Percentiles rank a stretch among this genome's conserved stretches.
Evolutionary conservation across 2,797 vertebrate genomes (phyloP).

Genomic region (Otolemur crassicaudatus): DNA sequence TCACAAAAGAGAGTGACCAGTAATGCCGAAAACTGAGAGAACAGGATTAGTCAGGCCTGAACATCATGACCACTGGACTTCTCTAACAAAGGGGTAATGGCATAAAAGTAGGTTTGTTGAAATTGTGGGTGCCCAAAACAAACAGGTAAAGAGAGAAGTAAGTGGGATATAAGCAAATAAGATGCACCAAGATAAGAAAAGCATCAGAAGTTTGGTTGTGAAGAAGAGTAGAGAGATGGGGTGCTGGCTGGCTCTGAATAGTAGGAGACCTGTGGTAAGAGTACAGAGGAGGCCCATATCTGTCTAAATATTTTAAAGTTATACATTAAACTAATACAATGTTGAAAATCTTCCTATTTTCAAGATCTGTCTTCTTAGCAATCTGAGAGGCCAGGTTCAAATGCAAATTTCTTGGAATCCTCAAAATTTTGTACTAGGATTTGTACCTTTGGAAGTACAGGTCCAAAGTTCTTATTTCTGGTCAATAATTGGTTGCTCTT

Average conservation of each 20-base stretch:
- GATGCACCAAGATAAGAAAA: slow-evolving; percentile 1
- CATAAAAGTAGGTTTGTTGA: neutral
- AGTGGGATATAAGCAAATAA: neutral
- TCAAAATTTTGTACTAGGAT: neutral
- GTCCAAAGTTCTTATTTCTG: neutral
- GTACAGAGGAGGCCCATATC: neutral
- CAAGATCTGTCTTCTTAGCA: neutral
- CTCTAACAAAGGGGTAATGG: neutral
- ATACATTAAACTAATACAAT: neutral
- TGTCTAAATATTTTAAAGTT: neutral
- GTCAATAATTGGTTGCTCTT: neutral
- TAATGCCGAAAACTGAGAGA: neutral
- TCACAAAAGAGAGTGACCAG: neutral
- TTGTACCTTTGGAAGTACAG: neutral
- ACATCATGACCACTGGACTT: neutral
- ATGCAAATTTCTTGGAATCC: neutral
- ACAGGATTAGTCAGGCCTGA: neutral
- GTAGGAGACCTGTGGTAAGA: neutral
- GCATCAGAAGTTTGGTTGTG: neutral
- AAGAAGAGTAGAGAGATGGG: neutral
- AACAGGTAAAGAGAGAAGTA: neutral
- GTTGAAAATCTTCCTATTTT: neutral
- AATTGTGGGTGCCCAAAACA: neutral
- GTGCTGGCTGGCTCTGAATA: neutral
- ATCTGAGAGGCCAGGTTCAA: neutral